Evolutionary conservation across 2,888 invertebrate species (phyloP).

Genomic region (Drosophila prostipennis): DNA sequence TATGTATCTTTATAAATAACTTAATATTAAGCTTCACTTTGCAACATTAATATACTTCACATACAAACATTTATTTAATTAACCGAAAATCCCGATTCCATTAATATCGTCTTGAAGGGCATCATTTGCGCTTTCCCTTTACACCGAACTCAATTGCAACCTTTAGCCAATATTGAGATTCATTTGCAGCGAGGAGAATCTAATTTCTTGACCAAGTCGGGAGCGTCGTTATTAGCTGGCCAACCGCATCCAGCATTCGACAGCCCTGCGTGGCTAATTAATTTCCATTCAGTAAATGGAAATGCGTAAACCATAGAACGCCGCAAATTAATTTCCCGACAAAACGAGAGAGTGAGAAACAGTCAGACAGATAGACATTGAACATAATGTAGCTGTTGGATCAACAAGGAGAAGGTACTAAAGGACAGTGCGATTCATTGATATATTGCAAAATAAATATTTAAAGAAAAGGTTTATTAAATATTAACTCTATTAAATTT

Average conservation of each 20-base stretch:
- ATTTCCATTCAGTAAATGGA: slow-evolving; percentile 62
- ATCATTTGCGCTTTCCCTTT: slow-evolving; percentile 9
- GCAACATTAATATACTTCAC: neutral
- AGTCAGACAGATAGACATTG: slow-evolving; percentile 18
- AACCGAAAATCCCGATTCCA: neutral
- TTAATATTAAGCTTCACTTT: neutral
- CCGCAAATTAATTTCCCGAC: slow-evolving; percentile 47
- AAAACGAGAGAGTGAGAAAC: neutral
- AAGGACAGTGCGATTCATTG: slow-evolving; percentile 11
- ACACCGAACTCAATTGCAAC: slow-evolving; percentile 24
- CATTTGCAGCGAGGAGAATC: slow-evolving; percentile 31
- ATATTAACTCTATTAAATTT: neutral
- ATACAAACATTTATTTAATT: slow-evolving; percentile 3
- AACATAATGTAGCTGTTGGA: slow-evolving; percentile 20
- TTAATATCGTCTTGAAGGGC: slow-evolving; percentile 21
- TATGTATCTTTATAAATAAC: neutral
- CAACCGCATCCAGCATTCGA: slow-evolving; percentile 40
- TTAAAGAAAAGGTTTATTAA: neutral
- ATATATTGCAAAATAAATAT: neutral
- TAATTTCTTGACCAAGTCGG: slow-evolving; percentile 24
- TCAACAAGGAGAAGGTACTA: slow-evolving; percentile 12
- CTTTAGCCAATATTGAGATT: slow-evolving; percentile 33
- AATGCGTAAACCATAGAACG: slow-evolving; percentile 34
- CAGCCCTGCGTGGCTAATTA: slow-evolving; percentile 60
- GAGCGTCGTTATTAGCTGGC: slow-evolving; percentile 40